A percentile compares a stretch with the other conserved stretches of the same genome.
These are phyloP conservation scores for Neolamprologus cancellatus DNA, from an alignment of 2,113 vertebrate species.

Conservation along the genomic window DNA sequence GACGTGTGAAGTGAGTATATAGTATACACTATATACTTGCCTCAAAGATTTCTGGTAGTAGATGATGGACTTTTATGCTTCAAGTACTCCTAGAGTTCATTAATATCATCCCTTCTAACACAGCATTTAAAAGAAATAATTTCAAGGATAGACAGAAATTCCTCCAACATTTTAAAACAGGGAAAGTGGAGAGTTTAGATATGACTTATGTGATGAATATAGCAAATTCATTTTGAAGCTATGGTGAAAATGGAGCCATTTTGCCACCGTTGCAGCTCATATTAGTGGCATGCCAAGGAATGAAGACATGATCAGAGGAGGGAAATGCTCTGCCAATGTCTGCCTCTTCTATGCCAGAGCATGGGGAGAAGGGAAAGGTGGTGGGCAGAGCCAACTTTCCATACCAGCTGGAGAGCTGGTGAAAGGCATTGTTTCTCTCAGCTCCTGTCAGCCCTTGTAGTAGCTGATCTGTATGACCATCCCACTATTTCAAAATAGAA, in stretches of 20 bases:
- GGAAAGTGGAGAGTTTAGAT: background rate
- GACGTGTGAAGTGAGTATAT: background rate
- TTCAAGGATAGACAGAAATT: background rate
- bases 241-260: conserved; percentile 11
- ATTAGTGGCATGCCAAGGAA: conserved; percentile 40
- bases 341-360: conserved; percentile 43
- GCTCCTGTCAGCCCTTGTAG: conserved; percentile 28
- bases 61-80: background rate
- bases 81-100: background rate
- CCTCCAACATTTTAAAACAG: background rate
- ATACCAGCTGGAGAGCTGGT: conserved; percentile 62
- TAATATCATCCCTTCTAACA: background rate
- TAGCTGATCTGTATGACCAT: background rate
- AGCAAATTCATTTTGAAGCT: background rate
- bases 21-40: background rate
- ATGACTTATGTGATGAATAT: background rate
- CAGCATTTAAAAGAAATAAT: background rate
- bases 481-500: conserved; percentile 9
- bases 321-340: conserved; percentile 33
- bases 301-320: conserved; percentile 57
- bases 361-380: conserved; percentile 51
- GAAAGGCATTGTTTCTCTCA: conserved; percentile 50
- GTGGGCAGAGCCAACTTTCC: conserved; percentile 62
- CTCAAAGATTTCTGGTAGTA: background rate
- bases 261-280: conserved; percentile 16